Evolutionary conservation across 2,797 vertebrate species (phyloP), one percentile per base, ranked within the genome.

Genomic region (Lophotriccus pileatus): DNA sequence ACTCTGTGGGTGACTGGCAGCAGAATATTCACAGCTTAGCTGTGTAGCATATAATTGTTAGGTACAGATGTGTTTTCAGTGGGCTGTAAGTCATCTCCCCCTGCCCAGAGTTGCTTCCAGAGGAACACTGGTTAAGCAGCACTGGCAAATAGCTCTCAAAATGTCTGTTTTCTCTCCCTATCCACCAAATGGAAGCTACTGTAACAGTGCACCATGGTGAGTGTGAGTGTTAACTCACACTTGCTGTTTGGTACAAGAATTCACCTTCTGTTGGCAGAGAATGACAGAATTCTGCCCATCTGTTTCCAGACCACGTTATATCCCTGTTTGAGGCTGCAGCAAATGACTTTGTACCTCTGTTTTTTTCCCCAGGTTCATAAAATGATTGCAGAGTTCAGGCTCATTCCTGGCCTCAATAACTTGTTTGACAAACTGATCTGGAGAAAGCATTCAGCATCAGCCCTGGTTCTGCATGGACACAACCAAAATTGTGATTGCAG

Each of bases 401-500:
- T 99, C 94, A 99, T 99, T 96, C 99, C 99, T 1, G 99, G 99
- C n/a, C 98, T 99, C 92, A 99, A 99, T 92, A 99, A 99, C 96
- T 97, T 99, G 82, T 99, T 99, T 95, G 99, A 99, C 97, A 99
- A 99, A 95, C 98, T 99, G 68, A 99, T 99, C 95, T 99, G 99
- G 99, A 99, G 99, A 95, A 99, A 99, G 87, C 99, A 99, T 97
- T 99, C 99, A 1, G 98, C 99, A 14, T 99, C 98, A 86, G 98
- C 98, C 84, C 98, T 99, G 7, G 98, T 99, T 72, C 98, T 99
- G 77, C 99, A 99, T 4, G 99, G 99, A 79, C 99, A 99, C 97
- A 99, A 99, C 91, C 99, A 99, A 97, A 99, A 99, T 84, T 99
- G 99, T 96, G 99, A 99, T 80, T 99, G 99, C 95, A 99, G 99